Evolutionary conservation across 2,888 invertebrate species (phyloP).

Genomic region (Toxonevra muliebris): DNA sequence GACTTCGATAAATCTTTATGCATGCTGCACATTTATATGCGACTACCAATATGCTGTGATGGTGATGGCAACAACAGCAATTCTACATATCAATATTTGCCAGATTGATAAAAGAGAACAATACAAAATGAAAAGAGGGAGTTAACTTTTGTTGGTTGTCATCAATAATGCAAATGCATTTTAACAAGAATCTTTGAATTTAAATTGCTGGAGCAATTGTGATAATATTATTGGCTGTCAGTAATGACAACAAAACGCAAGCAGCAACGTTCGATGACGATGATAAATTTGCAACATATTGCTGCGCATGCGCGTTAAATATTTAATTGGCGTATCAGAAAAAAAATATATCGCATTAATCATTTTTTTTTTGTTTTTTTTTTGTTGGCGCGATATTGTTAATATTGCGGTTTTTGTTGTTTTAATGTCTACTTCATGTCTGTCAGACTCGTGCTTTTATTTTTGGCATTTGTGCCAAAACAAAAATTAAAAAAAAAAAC

Average conservation of each 20-base stretch:
- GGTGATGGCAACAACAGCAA: no score
- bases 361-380: no score
- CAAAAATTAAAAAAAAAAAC: not conserved
- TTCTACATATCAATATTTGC: not conserved
- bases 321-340: no score
- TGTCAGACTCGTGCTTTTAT: not conserved
- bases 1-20: no score
- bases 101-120: slow-evolving; percentile 13
- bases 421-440: not conserved
- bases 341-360: no score
- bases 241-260: not conserved
- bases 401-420: not conserved
- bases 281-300: not conserved
- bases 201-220: not conserved
- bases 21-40: no score
- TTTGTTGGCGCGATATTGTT: not conserved
- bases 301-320: not conserved
- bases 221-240: not conserved
- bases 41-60: no score
- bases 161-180: no score
- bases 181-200: no score
- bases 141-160: not conserved
- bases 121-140: not conserved
- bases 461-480: not conserved
- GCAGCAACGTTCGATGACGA: not conserved